phyloP scores from a whole-genome alignment of 2,888 invertebrate species.

The Blastobasis lacticolella region DNA sequence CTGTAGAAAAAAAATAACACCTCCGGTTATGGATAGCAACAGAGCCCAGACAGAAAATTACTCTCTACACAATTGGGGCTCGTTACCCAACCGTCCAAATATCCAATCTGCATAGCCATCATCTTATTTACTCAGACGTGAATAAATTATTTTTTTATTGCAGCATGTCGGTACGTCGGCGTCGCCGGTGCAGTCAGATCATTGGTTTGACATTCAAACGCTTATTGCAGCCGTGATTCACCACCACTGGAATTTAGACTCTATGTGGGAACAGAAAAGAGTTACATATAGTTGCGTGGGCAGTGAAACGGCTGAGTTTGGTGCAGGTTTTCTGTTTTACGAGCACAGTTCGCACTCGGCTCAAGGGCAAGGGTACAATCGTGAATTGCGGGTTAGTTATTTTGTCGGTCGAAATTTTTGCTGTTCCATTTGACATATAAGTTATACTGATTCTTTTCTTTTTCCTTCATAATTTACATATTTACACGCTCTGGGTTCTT shows the following conservation, averaged over 20 bases:
- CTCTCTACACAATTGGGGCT: no score
- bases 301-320: constrained; percentile 16
- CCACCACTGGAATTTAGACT: constrained; percentile 25
- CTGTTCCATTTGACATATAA: constrained; percentile 1
- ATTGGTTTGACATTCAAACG: constrained; percentile 74
- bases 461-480: no score
- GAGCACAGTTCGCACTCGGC: constrained; percentile 54
- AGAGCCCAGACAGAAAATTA: no score
- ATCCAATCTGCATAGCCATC: constrained; percentile 44
- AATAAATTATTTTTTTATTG: constrained; percentile 72
- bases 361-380: constrained; percentile 64
- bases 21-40: no score
- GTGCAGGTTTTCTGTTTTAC: constrained; percentile 36
- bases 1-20: no score
- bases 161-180: constrained; percentile 36
- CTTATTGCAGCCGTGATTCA: constrained; percentile 58
- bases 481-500: no score
- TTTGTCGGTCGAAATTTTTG: constrained; percentile 4
- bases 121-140: constrained; percentile 63
- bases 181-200: constrained; percentile 47
- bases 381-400: constrained; percentile 21
- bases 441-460: no score
- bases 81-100: constrained; percentile 15
- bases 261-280: constrained; percentile 17
- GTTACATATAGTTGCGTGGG: constrained; percentile 19